phyloP scores from a whole-genome alignment of 1,140 invertebrate genomes.

The Pemphigus obesinymphae region DNA sequence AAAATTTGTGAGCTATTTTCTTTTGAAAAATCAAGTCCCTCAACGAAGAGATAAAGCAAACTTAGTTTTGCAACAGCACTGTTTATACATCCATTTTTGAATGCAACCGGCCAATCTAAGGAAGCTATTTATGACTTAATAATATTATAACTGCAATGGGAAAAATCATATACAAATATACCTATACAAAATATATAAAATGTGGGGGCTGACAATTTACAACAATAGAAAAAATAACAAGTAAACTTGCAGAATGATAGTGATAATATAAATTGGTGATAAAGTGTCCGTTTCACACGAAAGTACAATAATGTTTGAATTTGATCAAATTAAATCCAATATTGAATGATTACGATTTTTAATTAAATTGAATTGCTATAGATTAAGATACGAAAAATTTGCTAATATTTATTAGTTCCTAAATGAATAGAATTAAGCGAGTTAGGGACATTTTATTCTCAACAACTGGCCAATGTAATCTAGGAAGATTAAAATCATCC shows the following conservation, averaged over 20 bases:
- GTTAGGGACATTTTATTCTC: not conserved
- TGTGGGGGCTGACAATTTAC: not conserved
- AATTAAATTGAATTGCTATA: not conserved
- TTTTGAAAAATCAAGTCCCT: too few relatives aligned
- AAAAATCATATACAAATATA: not conserved
- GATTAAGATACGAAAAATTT: not conserved
- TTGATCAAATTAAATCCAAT: not conserved
- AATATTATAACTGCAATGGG: too few relatives aligned
- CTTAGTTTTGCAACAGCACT: too few relatives aligned
- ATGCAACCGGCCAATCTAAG: too few relatives aligned
- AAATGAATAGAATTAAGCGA: not conserved
- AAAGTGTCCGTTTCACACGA: not conserved
- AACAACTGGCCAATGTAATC: not conserved
- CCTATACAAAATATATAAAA: too few relatives aligned
- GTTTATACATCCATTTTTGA: too few relatives aligned
- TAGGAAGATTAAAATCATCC: not conserved
- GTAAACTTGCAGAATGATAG: not conserved
- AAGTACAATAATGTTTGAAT: not conserved
- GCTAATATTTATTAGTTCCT: not conserved
- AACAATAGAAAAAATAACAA: not conserved
- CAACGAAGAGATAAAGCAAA: too few relatives aligned
- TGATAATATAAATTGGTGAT: not conserved
- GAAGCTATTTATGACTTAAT: too few relatives aligned
- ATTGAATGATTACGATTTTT: not conserved
- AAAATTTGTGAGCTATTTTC: too few relatives aligned